Evolutionary conservation across 2,113 vertebrate species (phyloP).

Genomic region (Nycticryphes semicollaris): DNA sequence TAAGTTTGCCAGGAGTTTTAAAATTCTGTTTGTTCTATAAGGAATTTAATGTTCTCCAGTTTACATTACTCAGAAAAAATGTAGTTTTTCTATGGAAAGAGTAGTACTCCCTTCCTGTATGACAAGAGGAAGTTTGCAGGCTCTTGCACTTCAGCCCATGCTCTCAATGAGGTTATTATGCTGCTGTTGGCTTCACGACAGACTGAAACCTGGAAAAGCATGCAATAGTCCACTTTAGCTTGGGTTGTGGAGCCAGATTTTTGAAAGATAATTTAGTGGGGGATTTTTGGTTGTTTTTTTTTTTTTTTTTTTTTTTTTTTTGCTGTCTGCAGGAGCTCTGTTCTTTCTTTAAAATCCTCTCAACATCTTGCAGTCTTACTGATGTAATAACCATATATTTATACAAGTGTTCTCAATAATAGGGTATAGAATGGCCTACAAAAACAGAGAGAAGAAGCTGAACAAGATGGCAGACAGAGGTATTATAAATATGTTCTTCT

Average conservation of each 20-base stretch:
- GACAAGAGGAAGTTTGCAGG: conserved; percentile 11
- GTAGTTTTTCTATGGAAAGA: background rate
- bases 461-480: background rate
- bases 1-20: background rate
- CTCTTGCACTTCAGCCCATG: background rate
- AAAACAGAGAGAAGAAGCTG: background rate
- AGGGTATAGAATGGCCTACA: background rate
- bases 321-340: background rate
- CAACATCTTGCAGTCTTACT: background rate
- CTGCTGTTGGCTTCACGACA: background rate
- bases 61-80: background rate
- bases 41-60: background rate
- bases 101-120: background rate
- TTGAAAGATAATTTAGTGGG: background rate
- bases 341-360: background rate
- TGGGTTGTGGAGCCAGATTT: background rate
- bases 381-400: background rate
- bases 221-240: background rate
- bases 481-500: background rate
- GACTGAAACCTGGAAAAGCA: background rate
- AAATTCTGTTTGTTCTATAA: background rate
- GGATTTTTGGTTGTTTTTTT: no score
- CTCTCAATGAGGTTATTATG: conserved; percentile 2
- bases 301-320: no score
- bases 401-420: background rate